These are phyloP conservation scores for Nipponia nippon DNA, from an alignment of 2,113 vertebrate species.

Conservation along the genomic window DNA sequence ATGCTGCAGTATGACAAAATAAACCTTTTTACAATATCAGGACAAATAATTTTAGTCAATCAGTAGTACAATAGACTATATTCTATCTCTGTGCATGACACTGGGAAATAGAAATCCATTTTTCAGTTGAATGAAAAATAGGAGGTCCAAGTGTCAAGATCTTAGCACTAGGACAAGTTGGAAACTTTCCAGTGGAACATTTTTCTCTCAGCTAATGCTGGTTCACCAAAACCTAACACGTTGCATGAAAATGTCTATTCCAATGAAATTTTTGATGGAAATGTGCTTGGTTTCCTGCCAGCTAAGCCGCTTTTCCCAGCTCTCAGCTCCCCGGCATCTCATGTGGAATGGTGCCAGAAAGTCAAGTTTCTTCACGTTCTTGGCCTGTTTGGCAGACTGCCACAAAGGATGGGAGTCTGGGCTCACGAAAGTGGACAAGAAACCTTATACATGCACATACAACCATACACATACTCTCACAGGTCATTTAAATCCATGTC, in stretches of 20 bases:
- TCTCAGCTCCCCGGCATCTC: constrained; percentile 47
- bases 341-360: constrained; percentile 18
- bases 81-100: not conserved
- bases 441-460: constrained; percentile 66
- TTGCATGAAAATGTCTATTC: constrained; percentile 62
- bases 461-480: constrained; percentile 53
- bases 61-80: not conserved
- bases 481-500: constrained; percentile 68
- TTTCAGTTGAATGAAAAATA: constrained; percentile 21
- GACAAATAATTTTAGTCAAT: not conserved
- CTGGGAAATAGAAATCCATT: constrained; percentile 20
- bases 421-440: constrained; percentile 60
- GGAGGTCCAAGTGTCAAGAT: not conserved
- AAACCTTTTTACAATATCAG: not conserved
- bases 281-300: constrained; percentile 48
- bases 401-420: constrained; percentile 54
- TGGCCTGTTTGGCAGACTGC: constrained; percentile 51
- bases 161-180: constrained; percentile 7
- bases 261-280: constrained; percentile 64
- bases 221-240: constrained; percentile 58
- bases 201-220: constrained; percentile 49
- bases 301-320: constrained; percentile 43
- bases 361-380: constrained; percentile 52
- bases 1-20: not conserved
- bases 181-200: constrained; percentile 59